A percentile compares a stretch with the other conserved stretches of the same genome.
Evolutionary conservation across 2,888 invertebrate species (phyloP).

Genomic region (Ceramica pisi): DNA sequence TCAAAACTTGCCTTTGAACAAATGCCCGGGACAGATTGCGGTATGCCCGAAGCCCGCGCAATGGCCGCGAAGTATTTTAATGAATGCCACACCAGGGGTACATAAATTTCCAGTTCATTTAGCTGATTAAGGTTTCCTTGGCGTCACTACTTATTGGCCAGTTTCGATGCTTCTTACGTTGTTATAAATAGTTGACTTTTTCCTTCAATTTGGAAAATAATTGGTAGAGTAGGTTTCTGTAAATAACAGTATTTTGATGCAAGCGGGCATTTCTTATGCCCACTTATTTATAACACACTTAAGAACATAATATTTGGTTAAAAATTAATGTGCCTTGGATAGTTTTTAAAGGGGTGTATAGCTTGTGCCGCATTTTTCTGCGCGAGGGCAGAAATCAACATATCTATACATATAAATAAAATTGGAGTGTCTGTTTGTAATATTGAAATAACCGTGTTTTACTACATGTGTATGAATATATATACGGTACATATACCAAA

Average conservation of each 20-base stretch:
- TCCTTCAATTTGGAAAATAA: neutral
- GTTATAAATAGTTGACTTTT: conserved; percentile 28
- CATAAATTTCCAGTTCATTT: conserved; percentile 82
- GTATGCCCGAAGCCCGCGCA: conserved; percentile 71
- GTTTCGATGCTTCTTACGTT: conserved; percentile 37
- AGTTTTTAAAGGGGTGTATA: no score
- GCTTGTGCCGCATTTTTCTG: neutral
- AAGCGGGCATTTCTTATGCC: neutral
- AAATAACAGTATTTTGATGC: neutral
- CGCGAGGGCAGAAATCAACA: neutral
- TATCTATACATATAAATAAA: no score
- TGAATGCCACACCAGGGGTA: conserved; percentile 81
- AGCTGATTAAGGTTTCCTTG: conserved; percentile 77
- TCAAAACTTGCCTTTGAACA: conserved; percentile 73
- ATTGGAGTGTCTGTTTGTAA: no score
- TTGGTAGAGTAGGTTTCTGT: neutral
- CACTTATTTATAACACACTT: no score
- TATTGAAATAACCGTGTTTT: no score
- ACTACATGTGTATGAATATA: no score
- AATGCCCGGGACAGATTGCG: conserved; percentile 78
- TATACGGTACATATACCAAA: no score
- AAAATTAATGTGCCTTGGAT: no score
- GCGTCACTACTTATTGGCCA: conserved; percentile 65
- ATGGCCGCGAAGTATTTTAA: conserved; percentile 84
- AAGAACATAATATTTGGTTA: no score